Evolutionary conservation across 2,888 invertebrate genomes (phyloP).

Genomic region (Molanna angustata): DNA sequence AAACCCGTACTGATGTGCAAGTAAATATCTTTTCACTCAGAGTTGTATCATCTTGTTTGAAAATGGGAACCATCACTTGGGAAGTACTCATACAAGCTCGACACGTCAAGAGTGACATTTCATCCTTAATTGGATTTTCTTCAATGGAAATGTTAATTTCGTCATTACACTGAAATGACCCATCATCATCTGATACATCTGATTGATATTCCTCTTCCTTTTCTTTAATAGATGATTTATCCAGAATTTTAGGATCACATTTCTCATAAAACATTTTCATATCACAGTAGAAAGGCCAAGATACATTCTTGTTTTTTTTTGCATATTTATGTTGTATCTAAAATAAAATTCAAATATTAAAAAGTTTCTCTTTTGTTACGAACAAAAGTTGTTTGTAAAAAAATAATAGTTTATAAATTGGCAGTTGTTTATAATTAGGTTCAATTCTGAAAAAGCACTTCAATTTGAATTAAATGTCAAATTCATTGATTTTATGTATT

Average conservation of each 20-base stretch:
- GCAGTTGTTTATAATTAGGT: no score
- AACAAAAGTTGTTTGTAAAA: no score
- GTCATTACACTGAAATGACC: no score
- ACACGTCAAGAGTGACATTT: constrained; percentile 11
- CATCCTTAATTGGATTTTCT: constrained; percentile 15
- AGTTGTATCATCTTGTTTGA: constrained; percentile 7
- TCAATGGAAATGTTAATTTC: no score
- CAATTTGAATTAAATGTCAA: no score
- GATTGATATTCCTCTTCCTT: no score
- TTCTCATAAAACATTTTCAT: constrained; percentile 26
- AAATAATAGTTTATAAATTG: no score
- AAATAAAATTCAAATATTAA: constrained; percentile 10
- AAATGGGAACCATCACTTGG: constrained; percentile 19
- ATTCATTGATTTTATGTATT: no score
- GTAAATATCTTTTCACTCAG: constrained; percentile 21
- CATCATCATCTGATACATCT: constrained; percentile 2
- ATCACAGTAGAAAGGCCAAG: constrained; percentile 25
- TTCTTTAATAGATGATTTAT: no score
- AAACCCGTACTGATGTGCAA: constrained; percentile 23
- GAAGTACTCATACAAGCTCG: constrained; percentile 23
- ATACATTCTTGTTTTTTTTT: constrained; percentile 12
- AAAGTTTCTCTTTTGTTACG: background rate
- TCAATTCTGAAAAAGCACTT: no score
- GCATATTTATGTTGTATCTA: constrained; percentile 25
- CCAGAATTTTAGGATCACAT: constrained; percentile 17